A percentile compares a stretch with the other conserved stretches of the same genome.
These are phyloP conservation scores for Epinephelus awoara DNA, from an alignment of 2,797 vertebrate species.

Conservation along the genomic window DNA sequence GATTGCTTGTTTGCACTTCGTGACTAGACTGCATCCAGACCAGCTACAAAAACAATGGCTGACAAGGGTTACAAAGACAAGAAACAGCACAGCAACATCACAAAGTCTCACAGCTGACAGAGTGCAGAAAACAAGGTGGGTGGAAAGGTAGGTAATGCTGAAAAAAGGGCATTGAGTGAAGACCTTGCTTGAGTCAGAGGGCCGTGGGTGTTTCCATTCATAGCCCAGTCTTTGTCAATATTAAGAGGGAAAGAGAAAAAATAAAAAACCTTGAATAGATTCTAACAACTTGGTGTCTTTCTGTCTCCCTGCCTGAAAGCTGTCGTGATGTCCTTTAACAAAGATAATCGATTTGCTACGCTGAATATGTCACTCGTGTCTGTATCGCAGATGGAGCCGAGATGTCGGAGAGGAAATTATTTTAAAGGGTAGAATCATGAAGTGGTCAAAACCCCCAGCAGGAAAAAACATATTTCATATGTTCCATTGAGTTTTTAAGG, in stretches of 20 bases:
- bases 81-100: neutral
- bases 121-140: neutral
- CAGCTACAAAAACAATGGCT: neutral
- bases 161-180: conserved; percentile 1
- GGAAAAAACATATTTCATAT: conserved; percentile 19
- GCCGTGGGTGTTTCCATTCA: conserved; percentile 25
- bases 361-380: conserved; percentile 50
- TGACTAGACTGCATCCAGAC: neutral
- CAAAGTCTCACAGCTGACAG: neutral
- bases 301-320: conserved; percentile 36
- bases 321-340: conserved; percentile 43
- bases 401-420: conserved; percentile 51
- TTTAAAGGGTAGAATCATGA: conserved; percentile 20
- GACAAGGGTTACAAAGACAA: conserved; percentile 2
- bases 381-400: conserved; percentile 66
- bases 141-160: neutral
- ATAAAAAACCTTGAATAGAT: conserved; percentile 4
- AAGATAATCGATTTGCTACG: conserved; percentile 59
- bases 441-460: conserved; percentile 33
- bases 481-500: conserved; percentile 24
- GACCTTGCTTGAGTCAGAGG: conserved; percentile 1
- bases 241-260: conserved; percentile 1
- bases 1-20: neutral
- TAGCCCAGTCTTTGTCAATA: conserved; percentile 11
- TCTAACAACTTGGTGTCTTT: conserved; percentile 22